These are phyloP conservation scores for Arnoldichthys spilopterus DNA, from an alignment of 2,797 vertebrate genomes.

Conservation along the genomic window DNA sequence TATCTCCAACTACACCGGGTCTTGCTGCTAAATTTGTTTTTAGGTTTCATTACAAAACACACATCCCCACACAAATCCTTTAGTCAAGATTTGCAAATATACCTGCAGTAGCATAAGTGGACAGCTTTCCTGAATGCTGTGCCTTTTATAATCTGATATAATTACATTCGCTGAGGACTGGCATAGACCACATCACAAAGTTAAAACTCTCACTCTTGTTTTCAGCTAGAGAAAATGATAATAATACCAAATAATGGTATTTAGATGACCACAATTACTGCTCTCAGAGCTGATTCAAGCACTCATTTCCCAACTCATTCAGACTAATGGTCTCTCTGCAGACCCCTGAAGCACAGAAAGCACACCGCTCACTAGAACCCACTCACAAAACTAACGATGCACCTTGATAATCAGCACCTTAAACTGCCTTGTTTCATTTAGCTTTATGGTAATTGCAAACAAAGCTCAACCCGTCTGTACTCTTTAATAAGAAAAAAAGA, in stretches of 20 bases:
- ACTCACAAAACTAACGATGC: conserved; percentile 2
- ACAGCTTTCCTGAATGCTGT: neutral
- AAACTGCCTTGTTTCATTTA: neutral
- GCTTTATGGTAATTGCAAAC: neutral
- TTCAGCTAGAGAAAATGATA: conserved; percentile 12
- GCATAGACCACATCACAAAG: neutral
- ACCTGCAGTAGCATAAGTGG: too few species aligned
- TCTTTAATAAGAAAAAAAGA: neutral
- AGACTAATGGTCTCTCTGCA: conserved; percentile 28
- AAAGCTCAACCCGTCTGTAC: too few species aligned
- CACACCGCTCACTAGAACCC: neutral
- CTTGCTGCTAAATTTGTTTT: too few species aligned
- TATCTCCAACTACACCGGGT: too few species aligned
- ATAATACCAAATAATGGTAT: conserved; percentile 25
- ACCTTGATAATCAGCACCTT: neutral
- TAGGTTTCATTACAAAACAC: too few species aligned
- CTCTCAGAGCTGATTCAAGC: conserved; percentile 9
- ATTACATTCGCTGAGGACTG: neutral
- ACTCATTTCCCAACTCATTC: conserved; percentile 29
- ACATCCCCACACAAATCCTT: too few species aligned
- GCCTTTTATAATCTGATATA: neutral
- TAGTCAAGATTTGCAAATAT: too few species aligned
- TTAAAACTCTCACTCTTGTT: neutral
- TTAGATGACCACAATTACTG: conserved; percentile 30
- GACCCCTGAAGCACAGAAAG: conserved; percentile 16